Conservation (phyloP, 2,888 invertebrate genomes). For the Drosophila gaucha region DNA sequence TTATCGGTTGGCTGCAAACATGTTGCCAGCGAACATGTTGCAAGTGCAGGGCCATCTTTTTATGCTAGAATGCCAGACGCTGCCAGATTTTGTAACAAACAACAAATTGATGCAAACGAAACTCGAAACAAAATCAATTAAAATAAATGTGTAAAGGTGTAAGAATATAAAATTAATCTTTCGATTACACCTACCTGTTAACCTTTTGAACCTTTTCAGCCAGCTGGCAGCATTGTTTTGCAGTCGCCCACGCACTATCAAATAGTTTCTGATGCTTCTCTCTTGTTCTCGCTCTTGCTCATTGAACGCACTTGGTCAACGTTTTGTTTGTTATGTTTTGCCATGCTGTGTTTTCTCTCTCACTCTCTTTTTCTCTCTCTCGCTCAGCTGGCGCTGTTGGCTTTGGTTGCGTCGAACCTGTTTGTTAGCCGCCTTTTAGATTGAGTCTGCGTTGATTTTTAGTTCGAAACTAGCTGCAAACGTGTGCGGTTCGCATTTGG, state of each 20-base stretch:
- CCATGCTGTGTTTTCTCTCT: constrained; percentile 1
- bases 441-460: constrained; percentile 52
- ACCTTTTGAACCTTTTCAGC: constrained; percentile 10
- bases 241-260: constrained; percentile 16
- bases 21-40: constrained; percentile 46
- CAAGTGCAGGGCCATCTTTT: constrained; percentile 17
- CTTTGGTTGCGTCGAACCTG: constrained; percentile 67
- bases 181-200: neutral
- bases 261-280: constrained; percentile 21
- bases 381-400: neutral
- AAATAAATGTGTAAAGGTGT: neutral
- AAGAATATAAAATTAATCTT: neutral
- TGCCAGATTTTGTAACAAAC: constrained; percentile 17
- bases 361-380: neutral
- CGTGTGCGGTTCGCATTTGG: constrained; percentile 62
- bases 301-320: constrained; percentile 26
- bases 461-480: constrained; percentile 66
- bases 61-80: neutral
- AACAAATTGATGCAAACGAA: neutral
- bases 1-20: constrained; percentile 23
- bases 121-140: neutral
- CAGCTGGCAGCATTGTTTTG: constrained; percentile 40
- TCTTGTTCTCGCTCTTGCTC: constrained; percentile 6
- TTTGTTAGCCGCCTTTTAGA: constrained; percentile 60
- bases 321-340: constrained; percentile 38